A percentile compares a stretch with the other conserved stretches of the same genome.
Conservation (phyloP, 2,797 vertebrate species). For the Semotilus atromaculatus region DNA sequence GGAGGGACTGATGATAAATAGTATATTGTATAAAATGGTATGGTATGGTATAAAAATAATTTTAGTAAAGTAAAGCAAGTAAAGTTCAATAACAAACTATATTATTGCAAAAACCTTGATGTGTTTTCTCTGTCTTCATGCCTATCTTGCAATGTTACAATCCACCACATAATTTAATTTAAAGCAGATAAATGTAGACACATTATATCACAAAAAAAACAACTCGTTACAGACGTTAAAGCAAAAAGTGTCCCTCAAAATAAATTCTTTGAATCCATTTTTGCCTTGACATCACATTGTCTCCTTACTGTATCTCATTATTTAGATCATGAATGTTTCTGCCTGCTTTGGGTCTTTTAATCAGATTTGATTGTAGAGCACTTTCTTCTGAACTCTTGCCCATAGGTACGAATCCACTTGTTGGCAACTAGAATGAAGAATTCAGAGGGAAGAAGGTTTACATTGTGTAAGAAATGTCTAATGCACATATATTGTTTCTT, state of each 20-base stretch:
- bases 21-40: background rate
- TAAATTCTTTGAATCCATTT: background rate
- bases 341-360: slow-evolving; percentile 24
- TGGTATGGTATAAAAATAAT: background rate
- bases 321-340: background rate
- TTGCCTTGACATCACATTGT: background rate
- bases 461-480: background rate
- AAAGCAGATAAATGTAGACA: background rate
- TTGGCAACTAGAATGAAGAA: slow-evolving; percentile 60
- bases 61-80: too few species aligned
- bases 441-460: background rate
- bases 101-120: background rate
- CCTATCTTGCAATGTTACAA: background rate
- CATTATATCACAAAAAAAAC: background rate
- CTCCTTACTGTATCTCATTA: background rate
- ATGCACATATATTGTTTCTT: background rate
- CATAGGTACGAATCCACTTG: slow-evolving; percentile 59
- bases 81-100: background rate
- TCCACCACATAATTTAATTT: background rate
- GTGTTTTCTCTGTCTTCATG: background rate
- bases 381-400: slow-evolving; percentile 63
- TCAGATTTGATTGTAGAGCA: slow-evolving; percentile 52
- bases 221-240: background rate
- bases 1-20: background rate
- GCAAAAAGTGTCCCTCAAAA: background rate